Percentiles rank a stretch among this genome's conserved stretches.
phyloP scores from a whole-genome alignment of 2,888 invertebrate species.

The Drosophila anomalata region DNA sequence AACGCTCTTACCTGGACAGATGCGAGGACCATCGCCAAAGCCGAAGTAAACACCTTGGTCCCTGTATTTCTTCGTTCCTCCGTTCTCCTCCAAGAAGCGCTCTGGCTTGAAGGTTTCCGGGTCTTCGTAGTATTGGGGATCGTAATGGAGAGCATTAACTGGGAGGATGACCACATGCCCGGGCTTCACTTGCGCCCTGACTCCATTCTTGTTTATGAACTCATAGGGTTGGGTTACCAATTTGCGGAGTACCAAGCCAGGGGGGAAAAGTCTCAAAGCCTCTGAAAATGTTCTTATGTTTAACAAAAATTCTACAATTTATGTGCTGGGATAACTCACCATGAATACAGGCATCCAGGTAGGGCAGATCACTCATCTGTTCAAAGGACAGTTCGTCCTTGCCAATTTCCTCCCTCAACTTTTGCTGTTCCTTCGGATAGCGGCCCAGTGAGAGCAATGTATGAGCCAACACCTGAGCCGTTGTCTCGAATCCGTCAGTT shows the following conservation, averaged over 20 bases:
- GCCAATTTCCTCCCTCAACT: slow-evolving; percentile 71
- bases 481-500: slow-evolving; percentile 81
- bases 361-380: slow-evolving; percentile 70
- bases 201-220: slow-evolving; percentile 62
- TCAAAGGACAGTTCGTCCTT: slow-evolving; percentile 71
- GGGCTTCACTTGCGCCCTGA: slow-evolving; percentile 46
- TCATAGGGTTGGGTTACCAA: slow-evolving; percentile 58
- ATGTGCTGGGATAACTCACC: slow-evolving; percentile 55
- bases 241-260: slow-evolving; percentile 49
- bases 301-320: not conserved
- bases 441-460: slow-evolving; percentile 72
- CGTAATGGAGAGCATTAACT: slow-evolving; percentile 59
- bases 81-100: slow-evolving; percentile 68
- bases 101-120: slow-evolving; percentile 76
- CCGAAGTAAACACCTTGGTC: slow-evolving; percentile 74
- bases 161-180: slow-evolving; percentile 64
- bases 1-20: slow-evolving; percentile 65
- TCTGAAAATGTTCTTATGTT: slow-evolving; percentile 36
- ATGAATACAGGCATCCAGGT: slow-evolving; percentile 80
- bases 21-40: slow-evolving; percentile 54
- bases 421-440: slow-evolving; percentile 63
- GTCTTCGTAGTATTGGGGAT: slow-evolving; percentile 64
- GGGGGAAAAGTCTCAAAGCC: slow-evolving; percentile 66
- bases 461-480: slow-evolving; percentile 71
- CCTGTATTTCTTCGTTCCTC: slow-evolving; percentile 62